Conservation (phyloP, 2,888 invertebrate genomes). For the Conomelus anceps region DNA sequence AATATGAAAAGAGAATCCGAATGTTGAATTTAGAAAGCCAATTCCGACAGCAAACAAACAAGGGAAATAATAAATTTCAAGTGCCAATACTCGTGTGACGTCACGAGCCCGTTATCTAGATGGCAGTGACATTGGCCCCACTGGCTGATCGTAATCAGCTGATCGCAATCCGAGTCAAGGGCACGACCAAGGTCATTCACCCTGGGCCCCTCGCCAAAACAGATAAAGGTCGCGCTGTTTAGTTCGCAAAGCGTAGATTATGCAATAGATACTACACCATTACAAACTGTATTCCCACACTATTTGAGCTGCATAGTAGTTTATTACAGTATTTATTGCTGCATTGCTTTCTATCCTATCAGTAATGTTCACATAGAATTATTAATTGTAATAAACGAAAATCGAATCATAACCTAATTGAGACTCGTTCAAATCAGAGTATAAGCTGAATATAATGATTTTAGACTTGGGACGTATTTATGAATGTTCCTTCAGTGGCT, state of each 20-base stretch:
- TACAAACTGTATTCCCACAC: neutral
- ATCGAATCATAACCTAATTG: too few species aligned
- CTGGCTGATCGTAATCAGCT: neutral
- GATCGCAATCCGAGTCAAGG: neutral
- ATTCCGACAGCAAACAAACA: too few species aligned
- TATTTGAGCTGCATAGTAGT: neutral
- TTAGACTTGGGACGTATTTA: too few species aligned
- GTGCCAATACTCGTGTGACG: neutral
- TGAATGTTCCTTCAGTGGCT: too few species aligned
- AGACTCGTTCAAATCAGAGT: too few species aligned
- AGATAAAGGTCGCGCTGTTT: neutral
- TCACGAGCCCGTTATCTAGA: neutral
- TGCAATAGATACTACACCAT: neutral
- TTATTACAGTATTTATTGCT: neutral
- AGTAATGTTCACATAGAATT: too few species aligned
- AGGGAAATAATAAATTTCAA: neutral
- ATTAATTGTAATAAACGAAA: too few species aligned
- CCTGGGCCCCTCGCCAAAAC: too few species aligned
- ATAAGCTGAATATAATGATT: too few species aligned
- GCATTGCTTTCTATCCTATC: too few species aligned
- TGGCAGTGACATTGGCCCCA: neutral
- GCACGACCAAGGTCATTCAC: neutral
- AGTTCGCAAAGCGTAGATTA: neutral
- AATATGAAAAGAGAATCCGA: too few species aligned
- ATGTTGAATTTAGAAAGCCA: neutral